phyloP scores from a whole-genome alignment of 2,113 vertebrate species.

The Anser cygnoides region DNA sequence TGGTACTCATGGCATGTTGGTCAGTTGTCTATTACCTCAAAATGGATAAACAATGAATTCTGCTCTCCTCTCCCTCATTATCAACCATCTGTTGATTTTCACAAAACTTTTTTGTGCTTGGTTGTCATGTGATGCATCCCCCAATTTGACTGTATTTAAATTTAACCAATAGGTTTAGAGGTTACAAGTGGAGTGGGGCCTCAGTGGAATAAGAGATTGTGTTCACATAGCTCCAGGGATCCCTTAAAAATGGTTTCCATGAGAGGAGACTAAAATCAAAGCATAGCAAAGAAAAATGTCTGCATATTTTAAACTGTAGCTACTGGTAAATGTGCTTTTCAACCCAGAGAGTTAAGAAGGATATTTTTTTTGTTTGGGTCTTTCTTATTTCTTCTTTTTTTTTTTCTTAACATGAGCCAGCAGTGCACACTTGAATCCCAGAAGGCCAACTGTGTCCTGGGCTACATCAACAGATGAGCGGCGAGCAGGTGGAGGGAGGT shows the following conservation, averaged over 20 bases:
- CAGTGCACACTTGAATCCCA: too few species aligned
- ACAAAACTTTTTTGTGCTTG: not conserved
- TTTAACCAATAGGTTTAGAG: not conserved
- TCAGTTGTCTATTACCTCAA: not conserved
- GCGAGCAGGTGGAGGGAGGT: too few species aligned
- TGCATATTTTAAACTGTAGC: not conserved
- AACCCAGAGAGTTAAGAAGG: not conserved
- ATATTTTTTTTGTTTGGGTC: not conserved
- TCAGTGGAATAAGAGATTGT: not conserved
- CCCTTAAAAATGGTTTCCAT: not conserved
- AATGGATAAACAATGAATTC: not conserved
- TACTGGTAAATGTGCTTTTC: not conserved
- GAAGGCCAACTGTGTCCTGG: too few species aligned
- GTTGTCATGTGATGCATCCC: not conserved
- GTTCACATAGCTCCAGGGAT: not conserved
- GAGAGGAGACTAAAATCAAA: not conserved
- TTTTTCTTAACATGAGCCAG: too few species aligned
- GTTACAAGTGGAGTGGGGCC: not conserved
- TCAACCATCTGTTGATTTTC: not conserved
- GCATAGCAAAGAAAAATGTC: not conserved
- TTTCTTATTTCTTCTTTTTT: not conserved
- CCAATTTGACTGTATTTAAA: not conserved
- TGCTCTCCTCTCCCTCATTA: not conserved
- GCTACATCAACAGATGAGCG: too few species aligned
- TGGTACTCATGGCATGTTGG: not conserved